phyloP scores from a whole-genome alignment of 2,113 vertebrate species.

The Synchiropus splendidus region DNA sequence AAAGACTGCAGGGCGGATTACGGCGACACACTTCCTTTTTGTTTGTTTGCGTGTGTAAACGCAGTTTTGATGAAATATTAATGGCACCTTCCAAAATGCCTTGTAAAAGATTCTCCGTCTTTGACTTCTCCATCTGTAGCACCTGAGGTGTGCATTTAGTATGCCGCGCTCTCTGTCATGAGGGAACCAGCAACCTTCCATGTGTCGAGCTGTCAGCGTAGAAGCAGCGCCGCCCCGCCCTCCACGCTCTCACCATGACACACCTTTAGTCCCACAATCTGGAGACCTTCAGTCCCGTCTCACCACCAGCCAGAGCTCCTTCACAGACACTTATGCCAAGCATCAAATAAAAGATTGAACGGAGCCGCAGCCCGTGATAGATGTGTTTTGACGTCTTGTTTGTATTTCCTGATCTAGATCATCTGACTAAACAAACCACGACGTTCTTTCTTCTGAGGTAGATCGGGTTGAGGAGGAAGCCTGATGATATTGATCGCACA shows the following conservation, averaged over 20 bases:
- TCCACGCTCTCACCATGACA: conserved; percentile 35
- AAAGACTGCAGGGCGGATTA: conserved; percentile 51
- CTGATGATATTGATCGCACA: conserved; percentile 50
- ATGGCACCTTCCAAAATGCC: conserved; percentile 61
- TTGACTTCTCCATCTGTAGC: conserved; percentile 65
- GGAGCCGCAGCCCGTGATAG: conserved; percentile 21
- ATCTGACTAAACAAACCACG: conserved; percentile 23
- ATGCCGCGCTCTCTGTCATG: conserved; percentile 55
- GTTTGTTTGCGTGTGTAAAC: conserved; percentile 66
- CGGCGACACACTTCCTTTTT: conserved; percentile 52
- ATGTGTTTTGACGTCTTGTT: conserved; percentile 27
- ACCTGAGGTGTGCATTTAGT: conserved; percentile 63
- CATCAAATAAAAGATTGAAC: conserved; percentile 24
- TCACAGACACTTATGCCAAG: conserved; percentile 1
- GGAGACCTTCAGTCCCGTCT: conserved; percentile 23
- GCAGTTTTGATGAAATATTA: conserved; percentile 68
- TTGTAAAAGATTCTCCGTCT: conserved; percentile 63
- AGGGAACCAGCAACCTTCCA: conserved; percentile 38
- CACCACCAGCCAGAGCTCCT: too few species aligned
- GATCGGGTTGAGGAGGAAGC: conserved; percentile 23
- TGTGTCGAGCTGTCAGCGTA: conserved; percentile 57
- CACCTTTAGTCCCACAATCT: conserved; percentile 46
- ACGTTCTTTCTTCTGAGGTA: conserved; percentile 35
- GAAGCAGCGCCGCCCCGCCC: conserved; percentile 28
- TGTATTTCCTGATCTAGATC: conserved; percentile 19